Base-by-base conservation (phyloP, 2,797 vertebrate species). In the Eleutherodactylus coqui region DNA sequence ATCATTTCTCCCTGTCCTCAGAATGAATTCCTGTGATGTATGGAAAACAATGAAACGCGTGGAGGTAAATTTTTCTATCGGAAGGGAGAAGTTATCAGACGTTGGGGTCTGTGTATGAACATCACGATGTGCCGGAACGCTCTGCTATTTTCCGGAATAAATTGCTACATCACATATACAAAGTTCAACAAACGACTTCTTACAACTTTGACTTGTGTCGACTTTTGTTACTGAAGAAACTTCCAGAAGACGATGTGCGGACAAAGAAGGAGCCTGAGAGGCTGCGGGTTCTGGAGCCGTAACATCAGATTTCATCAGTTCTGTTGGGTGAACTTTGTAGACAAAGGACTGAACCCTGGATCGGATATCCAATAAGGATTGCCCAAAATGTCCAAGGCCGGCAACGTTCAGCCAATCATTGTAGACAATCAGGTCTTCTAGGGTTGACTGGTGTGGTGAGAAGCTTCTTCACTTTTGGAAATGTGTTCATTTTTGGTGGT, bases 1-100 rank as follows among this genome's bases (percentile, higher is more conserved):
- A 90, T 91, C 91, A 92, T 95, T 94, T 94, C 93, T 94, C 91
- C 92, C 53, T 90, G 92, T 91, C 92, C 87, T 86, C 49, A 75
- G 85, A 88, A 90, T 87, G 90, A 92, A 91, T 78, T 91, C 89
- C 88, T 5, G 8, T 91, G 91, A 92, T 84, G 79, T 91, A 93
- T 91, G 89, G 89, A 85, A 89, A 89, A 88, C 87, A 87, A 89
- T 41, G 90, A 88, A 88, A 90, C 82, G 85, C 24, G 21, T 29
- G 67, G 32, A 85, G 77, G 60, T 34, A 86, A 81, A 73, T 73
- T 83, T 73, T 83, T 29, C 51, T 41, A 5, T 49, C 53, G 51
- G 55, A 70, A 72, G 3, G 17, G 47, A 47, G 67, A 64, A 43
- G 2, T 49, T 84, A 76, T 75, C 41, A 43, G 79, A 75, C 67